Evolutionary conservation across 2,797 vertebrate species (phyloP), one percentile per base, ranked within the genome.

Genomic region (Rhincodon typus): DNA sequence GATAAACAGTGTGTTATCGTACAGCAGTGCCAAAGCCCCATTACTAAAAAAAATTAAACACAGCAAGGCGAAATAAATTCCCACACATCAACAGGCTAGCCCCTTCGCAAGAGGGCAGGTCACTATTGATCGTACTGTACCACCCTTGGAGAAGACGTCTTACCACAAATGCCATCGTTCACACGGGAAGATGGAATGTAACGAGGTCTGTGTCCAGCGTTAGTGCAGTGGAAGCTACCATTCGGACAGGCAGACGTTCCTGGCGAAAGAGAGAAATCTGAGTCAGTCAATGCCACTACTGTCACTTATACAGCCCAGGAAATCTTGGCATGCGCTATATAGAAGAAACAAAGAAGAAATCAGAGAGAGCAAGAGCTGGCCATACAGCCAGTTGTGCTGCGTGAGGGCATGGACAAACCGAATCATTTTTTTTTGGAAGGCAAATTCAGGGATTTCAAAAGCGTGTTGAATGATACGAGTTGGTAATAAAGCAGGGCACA

Each of bases 141-240:
- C 27, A 19, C 17, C 95, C 10, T 77, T 27, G 74, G 0, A 95
- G 19, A 70, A 95, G 57, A 93, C 46, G 17, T 87, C 97, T 97
- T 97, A 99, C 99, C 98, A 88, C 99, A 99, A 62, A 99, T 97
- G 21, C 98, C 99, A 0, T 99, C 99, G 23, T 99, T 99, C 97
- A 99, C 98, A 12, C 98, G 98, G 34, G 98, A 98, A 0, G 99
- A 98, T 23, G 98, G 98, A 95, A 99, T 98, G 96, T 98, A 99
- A 70, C 96, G 96, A 3, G 98, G 96, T 95, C 97, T 97, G 97
- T 98, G 98, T 95, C 99, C 99, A 3, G 98, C 97, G 93, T 99
- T 99, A 86, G 98, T 98, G 96, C 99, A 99, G 97, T 99, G 98
- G 97, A 99, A 99, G 95, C 96, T 98, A 67, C 99, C 98, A 0